A percentile compares a stretch with the other conserved stretches of the same genome.
Conservation (phyloP, 2,888 invertebrate species). For the Aphidoletes aphidimyza region DNA sequence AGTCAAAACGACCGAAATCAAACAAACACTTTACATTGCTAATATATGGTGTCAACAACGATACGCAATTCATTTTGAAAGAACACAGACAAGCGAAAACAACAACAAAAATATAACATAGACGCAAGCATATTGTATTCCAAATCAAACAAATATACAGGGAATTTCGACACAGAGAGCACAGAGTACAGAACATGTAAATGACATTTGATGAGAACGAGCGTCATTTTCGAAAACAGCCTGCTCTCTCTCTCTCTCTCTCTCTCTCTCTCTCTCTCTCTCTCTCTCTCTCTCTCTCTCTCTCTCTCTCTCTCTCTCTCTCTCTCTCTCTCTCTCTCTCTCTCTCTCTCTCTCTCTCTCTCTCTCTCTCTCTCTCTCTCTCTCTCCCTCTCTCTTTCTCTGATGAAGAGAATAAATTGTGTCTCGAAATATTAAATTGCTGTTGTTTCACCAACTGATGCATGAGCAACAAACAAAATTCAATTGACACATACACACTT, state of each 20-base stretch:
- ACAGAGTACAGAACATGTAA: not conserved
- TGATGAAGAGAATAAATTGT: not conserved
- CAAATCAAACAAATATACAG: conserved; percentile 9
- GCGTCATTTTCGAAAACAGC: not conserved
- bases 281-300: too few relatives aligned
- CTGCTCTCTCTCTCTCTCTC: too few relatives aligned
- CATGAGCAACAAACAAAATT: too few relatives aligned
- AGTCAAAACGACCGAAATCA: not conserved
- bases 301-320: too few relatives aligned
- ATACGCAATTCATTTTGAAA: conserved; percentile 3
- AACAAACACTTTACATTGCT: not conserved
- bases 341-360: too few relatives aligned
- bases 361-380: too few relatives aligned
- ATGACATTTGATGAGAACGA: not conserved
- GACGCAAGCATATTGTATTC: not conserved
- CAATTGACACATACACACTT: not conserved
- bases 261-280: too few relatives aligned
- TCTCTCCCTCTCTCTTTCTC: too few relatives aligned
- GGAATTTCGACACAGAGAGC: not conserved
- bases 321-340: too few relatives aligned
- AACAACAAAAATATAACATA: not conserved
- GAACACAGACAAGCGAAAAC: too few relatives aligned
- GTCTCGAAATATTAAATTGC: not conserved
- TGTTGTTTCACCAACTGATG: not conserved
- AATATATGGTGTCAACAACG: conserved; percentile 16